Percentiles rank a stretch among this genome's conserved stretches.
phyloP scores from a whole-genome alignment of 2,797 vertebrate species.

The Balearica regulorum region DNA sequence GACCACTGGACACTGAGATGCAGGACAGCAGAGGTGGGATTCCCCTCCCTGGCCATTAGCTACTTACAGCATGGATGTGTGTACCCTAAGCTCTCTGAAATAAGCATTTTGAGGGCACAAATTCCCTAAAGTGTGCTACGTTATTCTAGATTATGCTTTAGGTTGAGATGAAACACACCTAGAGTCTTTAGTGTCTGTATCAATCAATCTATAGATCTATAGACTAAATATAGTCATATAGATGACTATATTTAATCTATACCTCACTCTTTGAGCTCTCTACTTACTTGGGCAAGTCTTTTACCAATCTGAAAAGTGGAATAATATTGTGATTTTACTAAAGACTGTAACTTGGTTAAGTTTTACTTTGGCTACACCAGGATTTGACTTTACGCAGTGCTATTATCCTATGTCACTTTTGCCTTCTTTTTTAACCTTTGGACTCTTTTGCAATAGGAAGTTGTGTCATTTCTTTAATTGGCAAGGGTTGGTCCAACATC shows the following conservation, averaged over 20 bases:
- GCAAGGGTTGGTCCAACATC: neutral
- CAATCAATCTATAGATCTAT: no score
- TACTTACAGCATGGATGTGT: neutral
- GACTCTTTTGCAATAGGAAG: slow-evolving; percentile 26
- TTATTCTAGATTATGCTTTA: neutral
- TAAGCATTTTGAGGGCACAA: neutral
- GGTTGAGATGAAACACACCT: neutral
- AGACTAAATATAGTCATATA: no score
- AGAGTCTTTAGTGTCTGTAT: neutral
- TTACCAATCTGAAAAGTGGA: neutral
- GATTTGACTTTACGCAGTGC: neutral
- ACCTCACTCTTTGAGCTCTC: neutral
- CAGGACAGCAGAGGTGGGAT: neutral
- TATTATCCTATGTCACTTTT: neutral
- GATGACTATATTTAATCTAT: neutral
- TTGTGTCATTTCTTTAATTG: slow-evolving; percentile 34
- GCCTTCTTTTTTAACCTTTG: slow-evolving; percentile 26
- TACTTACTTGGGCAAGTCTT: neutral
- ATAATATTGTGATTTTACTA: neutral
- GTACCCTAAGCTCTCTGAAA: neutral
- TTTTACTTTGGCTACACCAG: neutral
- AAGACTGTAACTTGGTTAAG: neutral
- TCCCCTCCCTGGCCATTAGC: neutral
- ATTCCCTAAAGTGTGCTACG: neutral
- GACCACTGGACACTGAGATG: neutral